Evolutionary conservation across 2,888 invertebrate genomes (phyloP).

Genomic region (Drosophila infuscata): DNA sequence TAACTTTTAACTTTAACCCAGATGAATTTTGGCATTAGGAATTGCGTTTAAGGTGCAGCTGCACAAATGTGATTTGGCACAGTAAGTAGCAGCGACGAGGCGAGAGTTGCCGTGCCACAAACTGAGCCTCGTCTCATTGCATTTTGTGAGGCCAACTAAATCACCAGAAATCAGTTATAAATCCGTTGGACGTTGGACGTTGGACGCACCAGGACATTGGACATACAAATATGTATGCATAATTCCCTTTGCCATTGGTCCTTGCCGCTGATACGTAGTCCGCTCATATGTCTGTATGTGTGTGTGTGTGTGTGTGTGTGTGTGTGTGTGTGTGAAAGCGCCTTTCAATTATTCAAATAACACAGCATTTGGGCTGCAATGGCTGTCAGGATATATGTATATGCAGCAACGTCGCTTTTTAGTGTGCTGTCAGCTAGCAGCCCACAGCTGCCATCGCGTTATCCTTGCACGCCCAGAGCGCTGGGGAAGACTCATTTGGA

Average conservation of each 20-base stretch:
- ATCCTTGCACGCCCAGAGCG: constrained; percentile 26
- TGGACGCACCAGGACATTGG: constrained; percentile 65
- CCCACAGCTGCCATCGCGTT: constrained; percentile 39
- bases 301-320: constrained; percentile 16
- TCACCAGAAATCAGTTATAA: constrained; percentile 81
- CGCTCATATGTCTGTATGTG: constrained; percentile 16
- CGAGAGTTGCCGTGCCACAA: constrained; percentile 16
- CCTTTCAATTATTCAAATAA: constrained; percentile 77
- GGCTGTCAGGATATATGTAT: constrained; percentile 25
- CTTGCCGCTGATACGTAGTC: constrained; percentile 48
- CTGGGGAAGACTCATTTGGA: constrained; percentile 51
- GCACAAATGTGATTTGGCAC: constrained; percentile 69
- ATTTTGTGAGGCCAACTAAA: constrained; percentile 70
- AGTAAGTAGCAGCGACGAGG: constrained; percentile 45
- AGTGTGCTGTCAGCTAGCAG: constrained; percentile 30
- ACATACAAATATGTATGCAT: constrained; percentile 79
- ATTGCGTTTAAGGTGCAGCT: constrained; percentile 55
- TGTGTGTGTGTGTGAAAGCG: constrained; percentile 30
- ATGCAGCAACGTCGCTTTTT: constrained; percentile 16
- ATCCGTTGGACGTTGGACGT: constrained; percentile 58
- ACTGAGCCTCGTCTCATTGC: constrained; percentile 61
- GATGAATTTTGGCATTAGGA: constrained; percentile 36
- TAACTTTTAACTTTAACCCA: constrained; percentile 55
- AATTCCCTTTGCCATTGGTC: constrained; percentile 75
- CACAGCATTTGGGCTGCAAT: constrained; percentile 64